phyloP scores from a whole-genome alignment of 2,113 vertebrate genomes.

The Megaleporinus macrocephalus region DNA sequence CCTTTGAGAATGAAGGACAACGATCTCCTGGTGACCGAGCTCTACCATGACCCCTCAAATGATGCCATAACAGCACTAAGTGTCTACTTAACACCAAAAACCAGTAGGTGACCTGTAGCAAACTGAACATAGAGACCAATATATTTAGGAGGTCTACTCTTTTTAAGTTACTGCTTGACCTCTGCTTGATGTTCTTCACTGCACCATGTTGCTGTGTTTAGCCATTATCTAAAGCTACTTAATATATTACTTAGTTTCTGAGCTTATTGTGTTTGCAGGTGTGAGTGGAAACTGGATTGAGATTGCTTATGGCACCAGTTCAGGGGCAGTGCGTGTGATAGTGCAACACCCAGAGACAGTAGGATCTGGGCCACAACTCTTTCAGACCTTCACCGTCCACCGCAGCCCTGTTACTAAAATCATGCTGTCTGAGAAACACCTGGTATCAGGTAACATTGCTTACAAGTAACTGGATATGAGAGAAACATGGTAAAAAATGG shows the following conservation, averaged over 20 bases:
- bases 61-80: constrained; percentile 96
- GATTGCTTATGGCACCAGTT: constrained; percentile 96
- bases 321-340: constrained; percentile 93
- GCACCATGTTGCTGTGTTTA: not conserved
- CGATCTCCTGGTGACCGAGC: constrained; percentile 93
- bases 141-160: not conserved
- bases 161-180: no score
- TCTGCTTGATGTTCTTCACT: no score
- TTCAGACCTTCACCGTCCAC: constrained; percentile 97
- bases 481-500: no score
- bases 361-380: constrained; percentile 94
- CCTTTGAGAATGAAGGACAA: constrained; percentile 98
- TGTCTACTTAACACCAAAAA: constrained; percentile 98
- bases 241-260: not conserved
- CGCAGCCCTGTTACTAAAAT: constrained; percentile 96
- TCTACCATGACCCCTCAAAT: constrained; percentile 96
- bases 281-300: constrained; percentile 98
- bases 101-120: constrained; percentile 82
- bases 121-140: not conserved
- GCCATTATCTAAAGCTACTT: not conserved
- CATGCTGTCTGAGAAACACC: constrained; percentile 96
- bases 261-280: constrained; percentile 72
- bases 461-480: not conserved
- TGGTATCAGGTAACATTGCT: constrained; percentile 86
- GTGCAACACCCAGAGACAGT: constrained; percentile 97